phyloP scores from a whole-genome alignment of 2,797 vertebrate species.

The Melanotaenia boesemani region DNA sequence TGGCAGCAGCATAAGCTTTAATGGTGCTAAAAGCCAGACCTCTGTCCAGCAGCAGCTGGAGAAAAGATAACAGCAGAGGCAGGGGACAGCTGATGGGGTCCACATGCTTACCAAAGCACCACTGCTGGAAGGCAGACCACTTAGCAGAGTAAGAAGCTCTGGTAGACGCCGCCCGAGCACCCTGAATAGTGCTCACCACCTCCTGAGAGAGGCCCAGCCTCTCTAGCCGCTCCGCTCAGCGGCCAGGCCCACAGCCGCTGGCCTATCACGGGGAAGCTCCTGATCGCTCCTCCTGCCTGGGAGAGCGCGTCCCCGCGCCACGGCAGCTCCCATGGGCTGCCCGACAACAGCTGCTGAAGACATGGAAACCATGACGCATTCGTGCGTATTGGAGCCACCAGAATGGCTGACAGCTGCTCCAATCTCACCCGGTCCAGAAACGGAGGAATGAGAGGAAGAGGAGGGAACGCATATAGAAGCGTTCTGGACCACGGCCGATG shows the following conservation, averaged over 20 bases:
- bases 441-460: neutral
- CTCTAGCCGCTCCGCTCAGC: neutral
- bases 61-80: too few species aligned
- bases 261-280: neutral
- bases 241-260: neutral
- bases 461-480: neutral
- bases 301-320: neutral
- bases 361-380: neutral
- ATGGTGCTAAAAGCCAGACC: too few species aligned
- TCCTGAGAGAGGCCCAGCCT: neutral
- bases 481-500: neutral
- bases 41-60: too few species aligned
- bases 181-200: neutral
- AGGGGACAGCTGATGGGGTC: too few species aligned
- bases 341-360: neutral
- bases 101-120: too few species aligned
- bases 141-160: too few species aligned
- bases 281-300: neutral
- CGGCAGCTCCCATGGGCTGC: neutral
- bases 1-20: too few species aligned
- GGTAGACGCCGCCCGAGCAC: neutral
- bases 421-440: neutral
- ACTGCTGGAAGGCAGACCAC: too few species aligned
- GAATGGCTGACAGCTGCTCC: neutral
- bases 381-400: neutral